Evolutionary conservation across 2,888 invertebrate species (phyloP).

Genomic region (Drosophila nigritarsus): DNA sequence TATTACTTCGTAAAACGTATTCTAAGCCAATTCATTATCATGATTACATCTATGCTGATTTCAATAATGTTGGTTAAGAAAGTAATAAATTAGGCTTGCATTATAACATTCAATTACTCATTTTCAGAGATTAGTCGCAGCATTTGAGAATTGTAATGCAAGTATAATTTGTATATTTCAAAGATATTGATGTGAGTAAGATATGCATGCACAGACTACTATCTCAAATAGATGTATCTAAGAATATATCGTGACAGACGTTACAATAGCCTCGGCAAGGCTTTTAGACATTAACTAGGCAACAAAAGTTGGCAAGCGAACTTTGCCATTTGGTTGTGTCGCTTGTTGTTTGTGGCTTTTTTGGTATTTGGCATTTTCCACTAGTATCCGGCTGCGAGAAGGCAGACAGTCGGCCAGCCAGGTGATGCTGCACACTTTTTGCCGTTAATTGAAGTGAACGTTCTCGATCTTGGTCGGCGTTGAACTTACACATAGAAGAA

Average conservation of each 20-base stretch:
- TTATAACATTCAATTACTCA: not conserved
- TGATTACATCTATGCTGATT: not conserved
- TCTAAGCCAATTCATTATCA: not conserved
- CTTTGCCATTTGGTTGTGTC: conserved; percentile 52
- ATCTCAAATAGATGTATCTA: conserved; percentile 39
- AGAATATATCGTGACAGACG: conserved; percentile 53
- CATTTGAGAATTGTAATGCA: not conserved
- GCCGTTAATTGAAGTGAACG: conserved; percentile 44
- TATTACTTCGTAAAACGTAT: not conserved
- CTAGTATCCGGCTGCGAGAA: conserved; percentile 12
- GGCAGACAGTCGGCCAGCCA: conserved; percentile 16
- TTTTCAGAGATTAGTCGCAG: not conserved
- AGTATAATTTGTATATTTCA: not conserved
- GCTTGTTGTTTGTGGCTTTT: conserved; percentile 45
- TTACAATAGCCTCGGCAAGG: conserved; percentile 54
- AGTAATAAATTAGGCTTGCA: not conserved
- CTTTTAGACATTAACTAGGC: conserved; percentile 57
- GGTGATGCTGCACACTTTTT: conserved; percentile 29
- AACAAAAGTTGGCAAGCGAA: conserved; percentile 36
- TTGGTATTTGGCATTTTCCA: conserved; percentile 21
- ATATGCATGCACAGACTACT: conserved; percentile 3
- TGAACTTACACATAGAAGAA: not conserved
- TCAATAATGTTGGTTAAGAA: not conserved
- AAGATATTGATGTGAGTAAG: conserved; percentile 4
- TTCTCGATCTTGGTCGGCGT: conserved; percentile 48